These are phyloP conservation scores for Tolypeutes matacus DNA, from an alignment of 2,797 vertebrate species.

Conservation along the genomic window DNA sequence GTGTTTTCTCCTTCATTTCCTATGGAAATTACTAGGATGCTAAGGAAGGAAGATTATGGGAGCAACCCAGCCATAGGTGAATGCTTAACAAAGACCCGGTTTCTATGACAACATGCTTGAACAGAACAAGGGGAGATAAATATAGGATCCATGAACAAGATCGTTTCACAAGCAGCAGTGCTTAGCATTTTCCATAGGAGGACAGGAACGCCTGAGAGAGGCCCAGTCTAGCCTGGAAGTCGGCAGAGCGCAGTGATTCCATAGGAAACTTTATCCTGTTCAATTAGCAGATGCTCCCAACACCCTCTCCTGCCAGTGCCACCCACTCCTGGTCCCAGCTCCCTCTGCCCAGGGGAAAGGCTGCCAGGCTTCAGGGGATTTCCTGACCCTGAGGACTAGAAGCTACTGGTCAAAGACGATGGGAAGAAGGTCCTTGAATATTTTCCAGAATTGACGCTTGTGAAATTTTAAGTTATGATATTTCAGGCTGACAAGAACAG, in stretches of 20 bases:
- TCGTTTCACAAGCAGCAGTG: background rate
- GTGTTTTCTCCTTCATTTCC: background rate
- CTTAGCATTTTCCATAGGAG: background rate
- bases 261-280: background rate
- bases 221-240: background rate
- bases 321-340: background rate
- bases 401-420: background rate
- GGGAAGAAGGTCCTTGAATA: background rate
- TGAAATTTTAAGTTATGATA: background rate
- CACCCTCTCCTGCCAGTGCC: background rate
- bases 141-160: background rate
- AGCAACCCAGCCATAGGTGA: background rate
- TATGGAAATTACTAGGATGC: background rate
- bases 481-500: background rate
- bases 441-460: background rate
- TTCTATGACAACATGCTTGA: background rate
- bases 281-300: background rate
- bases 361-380: background rate
- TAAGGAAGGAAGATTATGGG: background rate
- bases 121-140: background rate
- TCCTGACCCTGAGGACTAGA: background rate
- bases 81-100: background rate
- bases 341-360: background rate
- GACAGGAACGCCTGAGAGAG: background rate
- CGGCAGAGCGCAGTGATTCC: background rate